Conservation (phyloP, 2,888 invertebrate genomes). For the Tenthredo notha region DNA sequence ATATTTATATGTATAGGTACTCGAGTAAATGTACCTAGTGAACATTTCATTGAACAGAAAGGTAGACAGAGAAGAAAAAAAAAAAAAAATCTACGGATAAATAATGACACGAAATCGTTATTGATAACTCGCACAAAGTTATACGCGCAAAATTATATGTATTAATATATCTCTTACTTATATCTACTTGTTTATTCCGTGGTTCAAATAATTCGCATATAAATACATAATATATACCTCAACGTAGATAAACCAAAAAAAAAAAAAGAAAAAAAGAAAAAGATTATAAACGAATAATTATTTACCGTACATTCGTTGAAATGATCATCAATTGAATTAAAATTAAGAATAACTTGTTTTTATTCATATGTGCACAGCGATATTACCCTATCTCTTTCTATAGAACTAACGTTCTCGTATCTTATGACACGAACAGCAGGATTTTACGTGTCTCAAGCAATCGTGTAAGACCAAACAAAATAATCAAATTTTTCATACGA, state of each 20-base stretch:
- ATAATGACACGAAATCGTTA: background rate
- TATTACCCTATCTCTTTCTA: background rate
- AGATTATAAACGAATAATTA: background rate
- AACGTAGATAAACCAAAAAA: too few relatives aligned
- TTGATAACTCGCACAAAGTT: background rate
- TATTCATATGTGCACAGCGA: background rate
- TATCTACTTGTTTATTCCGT: slow-evolving; percentile 6
- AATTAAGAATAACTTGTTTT: slow-evolving; percentile 11
- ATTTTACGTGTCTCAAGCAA: background rate
- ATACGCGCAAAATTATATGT: background rate
- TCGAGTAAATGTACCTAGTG: background rate
- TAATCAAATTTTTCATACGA: background rate
- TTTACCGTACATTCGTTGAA: background rate
- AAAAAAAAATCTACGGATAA: background rate
- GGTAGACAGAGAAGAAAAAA: background rate
- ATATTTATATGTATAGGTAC: background rate
- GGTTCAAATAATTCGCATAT: background rate
- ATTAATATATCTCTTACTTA: background rate
- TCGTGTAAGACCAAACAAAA: background rate
- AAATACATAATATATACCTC: too few relatives aligned
- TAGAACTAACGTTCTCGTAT: background rate
- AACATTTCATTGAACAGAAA: background rate
- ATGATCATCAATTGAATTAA: background rate
- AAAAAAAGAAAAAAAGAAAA: too few relatives aligned
- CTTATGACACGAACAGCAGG: background rate